These are phyloP conservation scores for Calliopsis andreniformis DNA, from an alignment of 1,140 invertebrate genomes.

Conservation along the genomic window DNA sequence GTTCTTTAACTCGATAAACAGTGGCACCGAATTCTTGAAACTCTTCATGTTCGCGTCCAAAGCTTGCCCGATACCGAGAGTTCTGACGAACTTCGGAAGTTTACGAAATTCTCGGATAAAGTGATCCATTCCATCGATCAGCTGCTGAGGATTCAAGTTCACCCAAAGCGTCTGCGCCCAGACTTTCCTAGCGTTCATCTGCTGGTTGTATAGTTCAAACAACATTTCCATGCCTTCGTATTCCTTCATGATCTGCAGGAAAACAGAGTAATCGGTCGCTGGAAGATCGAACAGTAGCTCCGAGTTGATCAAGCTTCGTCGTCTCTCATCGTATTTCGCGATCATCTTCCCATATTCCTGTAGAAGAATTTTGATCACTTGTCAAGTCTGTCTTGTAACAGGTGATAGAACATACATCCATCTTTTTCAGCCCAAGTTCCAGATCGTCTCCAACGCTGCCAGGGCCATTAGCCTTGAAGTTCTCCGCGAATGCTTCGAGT, in stretches of 20 bases:
- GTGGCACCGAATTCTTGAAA: slow-evolving; percentile 92
- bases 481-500: slow-evolving; percentile 86
- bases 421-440: slow-evolving; percentile 86
- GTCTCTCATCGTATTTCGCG: slow-evolving; percentile 85
- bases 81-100: slow-evolving; percentile 83
- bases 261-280: slow-evolving; percentile 90
- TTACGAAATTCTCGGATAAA: slow-evolving; percentile 90
- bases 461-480: slow-evolving; percentile 89
- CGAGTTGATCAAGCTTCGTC: slow-evolving; percentile 87
- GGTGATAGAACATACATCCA: slow-evolving; percentile 86
- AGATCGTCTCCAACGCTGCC: slow-evolving; percentile 88
- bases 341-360: slow-evolving; percentile 87
- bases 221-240: slow-evolving; percentile 88
- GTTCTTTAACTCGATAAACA: slow-evolving; percentile 95
- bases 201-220: slow-evolving; percentile 90
- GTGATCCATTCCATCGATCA: slow-evolving; percentile 93
- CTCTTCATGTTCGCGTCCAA: slow-evolving; percentile 93
- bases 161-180: slow-evolving; percentile 95
- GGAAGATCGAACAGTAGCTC: slow-evolving; percentile 93
- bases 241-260: slow-evolving; percentile 87
- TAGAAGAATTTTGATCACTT: too few species aligned
- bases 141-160: slow-evolving; percentile 90
- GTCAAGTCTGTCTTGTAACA: too few species aligned
- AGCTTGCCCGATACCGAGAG: slow-evolving; percentile 84
- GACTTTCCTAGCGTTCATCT: slow-evolving; percentile 87